These are phyloP conservation scores for Corydoras sp. DNA, from an alignment of 2,113 vertebrate genomes.

Conservation along the genomic window DNA sequence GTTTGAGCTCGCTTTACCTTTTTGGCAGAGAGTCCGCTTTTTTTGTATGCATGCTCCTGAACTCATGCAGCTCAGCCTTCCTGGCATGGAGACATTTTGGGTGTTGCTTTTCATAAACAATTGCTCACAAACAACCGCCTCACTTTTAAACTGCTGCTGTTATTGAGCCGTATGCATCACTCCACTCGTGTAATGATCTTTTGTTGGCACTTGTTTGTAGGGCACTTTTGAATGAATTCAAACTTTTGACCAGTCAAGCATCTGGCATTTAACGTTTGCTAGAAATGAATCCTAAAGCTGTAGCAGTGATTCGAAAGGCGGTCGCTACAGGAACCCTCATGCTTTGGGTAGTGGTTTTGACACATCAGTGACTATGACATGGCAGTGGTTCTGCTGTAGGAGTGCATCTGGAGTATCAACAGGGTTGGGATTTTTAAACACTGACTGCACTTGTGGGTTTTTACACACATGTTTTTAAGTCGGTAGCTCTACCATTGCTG, in stretches of 20 bases:
- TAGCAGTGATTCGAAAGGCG: background rate
- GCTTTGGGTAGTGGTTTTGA: too few species aligned
- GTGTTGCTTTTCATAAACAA: slow-evolving; percentile 16
- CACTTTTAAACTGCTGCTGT: slow-evolving; percentile 17
- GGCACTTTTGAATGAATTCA: too few species aligned
- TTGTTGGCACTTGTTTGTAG: slow-evolving; percentile 6
- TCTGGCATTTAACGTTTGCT: background rate
- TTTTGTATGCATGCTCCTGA: slow-evolving; percentile 27
- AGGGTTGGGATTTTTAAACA: too few species aligned
- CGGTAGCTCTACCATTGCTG: too few species aligned
- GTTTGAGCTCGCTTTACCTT: slow-evolving; percentile 11
- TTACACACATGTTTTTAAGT: too few species aligned
- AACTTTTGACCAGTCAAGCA: background rate
- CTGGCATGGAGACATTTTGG: slow-evolving; percentile 16
- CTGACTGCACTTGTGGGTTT: too few species aligned
- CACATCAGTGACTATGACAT: too few species aligned
- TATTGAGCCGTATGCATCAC: slow-evolving; percentile 17
- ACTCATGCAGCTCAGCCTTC: background rate
- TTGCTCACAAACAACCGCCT: slow-evolving; percentile 11
- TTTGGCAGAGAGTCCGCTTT: slow-evolving; percentile 28
- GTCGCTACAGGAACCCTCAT: too few species aligned
- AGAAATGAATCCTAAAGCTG: background rate
- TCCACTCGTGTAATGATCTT: slow-evolving; percentile 9
- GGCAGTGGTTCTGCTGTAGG: too few species aligned
- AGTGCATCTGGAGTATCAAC: too few species aligned